Percentiles rank a stretch among this genome's conserved stretches.
phyloP scores from a whole-genome alignment of 2,113 vertebrate species.

The Dromaius novaehollandiae region DNA sequence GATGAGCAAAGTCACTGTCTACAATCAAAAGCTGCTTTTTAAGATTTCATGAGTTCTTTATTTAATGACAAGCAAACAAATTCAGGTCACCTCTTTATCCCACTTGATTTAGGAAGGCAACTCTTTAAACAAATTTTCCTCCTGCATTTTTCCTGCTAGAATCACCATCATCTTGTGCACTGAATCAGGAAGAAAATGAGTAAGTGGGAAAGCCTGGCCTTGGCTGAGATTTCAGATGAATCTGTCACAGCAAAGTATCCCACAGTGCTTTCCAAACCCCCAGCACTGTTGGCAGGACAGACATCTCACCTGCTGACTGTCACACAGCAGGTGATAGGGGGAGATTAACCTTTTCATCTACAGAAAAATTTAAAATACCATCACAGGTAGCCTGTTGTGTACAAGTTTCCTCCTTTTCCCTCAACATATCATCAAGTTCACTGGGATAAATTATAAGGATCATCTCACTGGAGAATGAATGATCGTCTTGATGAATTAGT shows the following conservation, averaged over 20 bases:
- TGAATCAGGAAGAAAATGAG: background rate
- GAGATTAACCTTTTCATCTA: background rate
- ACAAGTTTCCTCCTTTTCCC: background rate
- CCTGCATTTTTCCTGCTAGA: background rate
- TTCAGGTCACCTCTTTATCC: conserved; percentile 48
- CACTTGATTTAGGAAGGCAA: background rate
- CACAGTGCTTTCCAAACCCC: background rate
- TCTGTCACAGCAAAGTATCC: background rate
- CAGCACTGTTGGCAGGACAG: background rate
- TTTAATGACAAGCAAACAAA: conserved; percentile 48
- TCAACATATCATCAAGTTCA: background rate
- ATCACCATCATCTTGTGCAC: background rate
- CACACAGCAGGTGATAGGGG: background rate
- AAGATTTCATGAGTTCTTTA: conserved; percentile 48
- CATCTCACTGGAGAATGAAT: background rate
- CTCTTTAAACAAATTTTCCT: background rate
- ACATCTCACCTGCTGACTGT: background rate
- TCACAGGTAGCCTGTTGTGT: background rate
- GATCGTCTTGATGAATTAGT: background rate
- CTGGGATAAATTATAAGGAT: background rate
- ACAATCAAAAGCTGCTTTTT: conserved; percentile 35
- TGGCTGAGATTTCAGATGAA: background rate
- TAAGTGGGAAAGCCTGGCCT: background rate
- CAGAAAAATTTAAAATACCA: background rate
- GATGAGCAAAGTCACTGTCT: conserved; percentile 33